Evolutionary conservation across 2,113 vertebrate species (phyloP).

Genomic region (Alouatta palliata): DNA sequence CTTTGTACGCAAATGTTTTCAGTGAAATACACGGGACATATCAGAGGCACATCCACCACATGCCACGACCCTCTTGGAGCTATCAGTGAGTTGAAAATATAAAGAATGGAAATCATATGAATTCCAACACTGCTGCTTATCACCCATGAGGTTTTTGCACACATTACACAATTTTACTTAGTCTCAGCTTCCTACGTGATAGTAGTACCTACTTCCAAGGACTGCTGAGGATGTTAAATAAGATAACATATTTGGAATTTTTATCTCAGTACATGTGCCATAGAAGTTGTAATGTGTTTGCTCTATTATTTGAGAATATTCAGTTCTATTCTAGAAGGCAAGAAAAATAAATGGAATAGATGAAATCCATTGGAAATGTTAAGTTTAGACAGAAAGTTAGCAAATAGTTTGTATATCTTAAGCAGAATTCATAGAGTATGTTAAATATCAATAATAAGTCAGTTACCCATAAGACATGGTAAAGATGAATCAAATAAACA

Average conservation of each 20-base stretch:
- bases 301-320: slow-evolving; percentile 40
- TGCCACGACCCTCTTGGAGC: not conserved
- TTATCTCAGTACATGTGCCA: not conserved
- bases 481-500: not conserved
- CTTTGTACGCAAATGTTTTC: not conserved
- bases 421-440: not conserved
- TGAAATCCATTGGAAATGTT: not conserved
- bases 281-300: not conserved
- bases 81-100: not conserved
- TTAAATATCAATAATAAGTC: slow-evolving; percentile 16
- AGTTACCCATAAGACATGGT: not conserved
- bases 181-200: not conserved
- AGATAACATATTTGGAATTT: not conserved
- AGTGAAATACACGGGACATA: not conserved
- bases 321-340: slow-evolving; percentile 31
- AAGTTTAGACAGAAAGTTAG: not conserved
- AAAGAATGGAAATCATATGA: slow-evolving; percentile 9
- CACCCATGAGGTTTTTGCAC: not conserved
- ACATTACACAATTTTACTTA: not conserved
- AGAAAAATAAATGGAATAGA: slow-evolving; percentile 12
- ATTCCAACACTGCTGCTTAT: not conserved
- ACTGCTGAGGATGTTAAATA: not conserved
- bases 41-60: not conserved
- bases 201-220: not conserved
- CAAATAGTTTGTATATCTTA: slow-evolving; percentile 13